phyloP scores from a whole-genome alignment of 2,888 invertebrate species.

The Baronia brevicornis region DNA sequence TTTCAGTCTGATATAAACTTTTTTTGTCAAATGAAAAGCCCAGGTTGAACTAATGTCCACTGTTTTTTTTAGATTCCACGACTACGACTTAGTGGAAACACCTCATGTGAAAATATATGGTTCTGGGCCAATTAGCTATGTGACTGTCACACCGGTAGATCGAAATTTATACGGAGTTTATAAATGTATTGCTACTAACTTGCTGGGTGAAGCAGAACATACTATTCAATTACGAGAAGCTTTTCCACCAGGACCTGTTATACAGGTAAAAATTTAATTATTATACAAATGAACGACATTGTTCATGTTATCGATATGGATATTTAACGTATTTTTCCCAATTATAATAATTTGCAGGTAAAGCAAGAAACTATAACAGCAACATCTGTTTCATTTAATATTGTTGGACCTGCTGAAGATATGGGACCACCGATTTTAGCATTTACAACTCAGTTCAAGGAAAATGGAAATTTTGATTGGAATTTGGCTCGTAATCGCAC shows the following conservation, averaged over 20 bases:
- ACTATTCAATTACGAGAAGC: constrained; percentile 85
- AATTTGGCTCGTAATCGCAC: constrained; percentile 80
- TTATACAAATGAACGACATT: too few relatives aligned
- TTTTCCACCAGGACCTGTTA: constrained; percentile 79
- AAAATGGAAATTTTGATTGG: constrained; percentile 81
- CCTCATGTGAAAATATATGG: constrained; percentile 77
- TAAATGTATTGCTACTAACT: constrained; percentile 88
- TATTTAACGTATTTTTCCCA: too few relatives aligned
- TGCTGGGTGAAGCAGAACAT: constrained; percentile 80
- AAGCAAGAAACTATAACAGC: constrained; percentile 84
- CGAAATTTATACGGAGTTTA: constrained; percentile 82
- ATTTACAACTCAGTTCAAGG: constrained; percentile 85
- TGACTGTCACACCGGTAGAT: constrained; percentile 82
- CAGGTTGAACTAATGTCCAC: constrained; percentile 7
- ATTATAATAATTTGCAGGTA: constrained; percentile 57
- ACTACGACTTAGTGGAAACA: constrained; percentile 71
- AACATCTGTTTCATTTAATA: constrained; percentile 87
- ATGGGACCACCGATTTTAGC: constrained; percentile 85
- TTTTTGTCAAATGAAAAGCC: background rate
- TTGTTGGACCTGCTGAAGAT: constrained; percentile 83
- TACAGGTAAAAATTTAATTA: constrained; percentile 46
- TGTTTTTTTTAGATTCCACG: constrained; percentile 52
- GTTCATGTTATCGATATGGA: too few relatives aligned
- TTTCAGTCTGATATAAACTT: constrained; percentile 2
- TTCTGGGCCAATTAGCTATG: constrained; percentile 81